Conservation (phyloP, 1,140 invertebrate genomes). For the Bactericera cockerelli region DNA sequence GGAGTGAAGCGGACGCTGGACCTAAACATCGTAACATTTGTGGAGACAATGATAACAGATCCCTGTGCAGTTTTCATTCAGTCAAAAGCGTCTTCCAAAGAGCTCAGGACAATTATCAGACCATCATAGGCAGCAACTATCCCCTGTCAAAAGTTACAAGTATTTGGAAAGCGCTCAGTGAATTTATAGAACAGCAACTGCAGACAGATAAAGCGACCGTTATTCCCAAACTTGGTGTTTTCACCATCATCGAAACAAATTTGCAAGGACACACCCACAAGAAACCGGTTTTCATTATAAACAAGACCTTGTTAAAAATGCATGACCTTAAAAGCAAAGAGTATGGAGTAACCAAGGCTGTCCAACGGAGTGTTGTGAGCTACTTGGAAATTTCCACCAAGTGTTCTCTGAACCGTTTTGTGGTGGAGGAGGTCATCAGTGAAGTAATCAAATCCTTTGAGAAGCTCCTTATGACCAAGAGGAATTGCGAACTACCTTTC, state of each 20-base stretch:
- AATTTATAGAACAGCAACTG: neutral
- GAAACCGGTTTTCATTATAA: neutral
- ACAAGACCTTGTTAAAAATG: neutral
- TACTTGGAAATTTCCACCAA: neutral
- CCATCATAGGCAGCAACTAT: slow-evolving; percentile 1
- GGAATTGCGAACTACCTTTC: neutral
- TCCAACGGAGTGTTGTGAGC: neutral
- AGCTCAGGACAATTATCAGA: neutral
- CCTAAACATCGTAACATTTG: neutral
- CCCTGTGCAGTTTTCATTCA: neutral
- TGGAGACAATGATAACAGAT: neutral
- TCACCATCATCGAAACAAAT: neutral
- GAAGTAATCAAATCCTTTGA: slow-evolving; percentile 7
- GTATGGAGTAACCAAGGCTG: neutral
- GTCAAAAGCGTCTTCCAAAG: neutral
- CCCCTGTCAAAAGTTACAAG: neutral
- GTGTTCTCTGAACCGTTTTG: neutral
- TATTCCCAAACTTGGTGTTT: neutral
- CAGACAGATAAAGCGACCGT: neutral
- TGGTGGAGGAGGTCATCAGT: neutral
- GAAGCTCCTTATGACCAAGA: neutral
- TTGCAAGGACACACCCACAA: neutral
- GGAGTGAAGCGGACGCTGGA: neutral
- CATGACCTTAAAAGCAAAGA: neutral
- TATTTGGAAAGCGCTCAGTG: neutral